A percentile compares a stretch with the other conserved stretches of the same genome.
Conservation (phyloP, 2,888 invertebrate genomes). For the Agrochola litura region DNA sequence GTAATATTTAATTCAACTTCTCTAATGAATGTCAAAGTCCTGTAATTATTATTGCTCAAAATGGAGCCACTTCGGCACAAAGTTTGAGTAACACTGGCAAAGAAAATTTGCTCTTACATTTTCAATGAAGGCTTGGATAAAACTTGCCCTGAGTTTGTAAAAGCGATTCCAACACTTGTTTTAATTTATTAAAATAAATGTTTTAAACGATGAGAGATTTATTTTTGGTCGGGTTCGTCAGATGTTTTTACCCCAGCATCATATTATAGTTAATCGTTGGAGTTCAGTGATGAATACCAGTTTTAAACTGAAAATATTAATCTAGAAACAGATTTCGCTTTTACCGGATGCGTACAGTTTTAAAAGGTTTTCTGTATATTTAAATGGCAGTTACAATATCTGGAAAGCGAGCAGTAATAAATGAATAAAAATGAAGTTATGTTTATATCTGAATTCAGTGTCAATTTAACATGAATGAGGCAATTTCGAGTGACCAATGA, state of each 20-base stretch:
- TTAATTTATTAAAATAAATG: slow-evolving; percentile 52
- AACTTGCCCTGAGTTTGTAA: slow-evolving; percentile 43
- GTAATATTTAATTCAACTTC: slow-evolving; percentile 11
- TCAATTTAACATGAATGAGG: background rate
- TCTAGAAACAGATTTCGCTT: slow-evolving; percentile 4
- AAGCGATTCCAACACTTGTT: slow-evolving; percentile 43
- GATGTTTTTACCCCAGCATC: slow-evolving; percentile 36
- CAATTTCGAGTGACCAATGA: too few species aligned
- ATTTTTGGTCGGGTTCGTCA: slow-evolving; percentile 27
- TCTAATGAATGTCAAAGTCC: slow-evolving; percentile 9
- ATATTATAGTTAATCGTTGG: slow-evolving; percentile 16
- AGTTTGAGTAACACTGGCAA: slow-evolving; percentile 41
- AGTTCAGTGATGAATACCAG: slow-evolving; percentile 34
- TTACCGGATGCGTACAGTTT: slow-evolving; percentile 1
- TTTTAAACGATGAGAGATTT: slow-evolving; percentile 8
- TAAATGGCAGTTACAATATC: background rate
- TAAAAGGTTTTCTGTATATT: slow-evolving; percentile 6
- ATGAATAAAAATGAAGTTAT: background rate
- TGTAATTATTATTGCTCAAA: slow-evolving; percentile 19
- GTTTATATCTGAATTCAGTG: background rate
- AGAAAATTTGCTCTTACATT: slow-evolving; percentile 52
- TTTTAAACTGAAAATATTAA: slow-evolving; percentile 25
- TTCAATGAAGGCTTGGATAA: slow-evolving; percentile 49
- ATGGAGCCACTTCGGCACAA: slow-evolving; percentile 16
- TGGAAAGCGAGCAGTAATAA: background rate